Conservation (phyloP, 2,888 invertebrate species). For the Reticulitermes lucifugus region DNA sequence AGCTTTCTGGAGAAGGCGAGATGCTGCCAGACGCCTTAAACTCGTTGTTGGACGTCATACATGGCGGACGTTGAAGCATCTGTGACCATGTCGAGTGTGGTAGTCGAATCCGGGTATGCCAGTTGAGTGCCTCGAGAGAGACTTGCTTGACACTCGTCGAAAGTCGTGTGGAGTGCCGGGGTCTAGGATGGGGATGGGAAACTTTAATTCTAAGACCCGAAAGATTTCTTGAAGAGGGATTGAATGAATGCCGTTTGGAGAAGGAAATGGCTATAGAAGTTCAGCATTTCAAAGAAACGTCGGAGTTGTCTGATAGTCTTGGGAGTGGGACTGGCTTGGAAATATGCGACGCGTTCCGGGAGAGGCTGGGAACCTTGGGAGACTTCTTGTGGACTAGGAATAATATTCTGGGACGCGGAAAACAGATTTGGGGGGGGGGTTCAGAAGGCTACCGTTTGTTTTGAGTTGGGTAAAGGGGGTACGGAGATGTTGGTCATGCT, state of each 20-base stretch:
- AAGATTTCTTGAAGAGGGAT: neutral
- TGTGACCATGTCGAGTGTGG: neutral
- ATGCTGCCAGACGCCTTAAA: neutral
- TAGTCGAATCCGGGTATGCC: neutral
- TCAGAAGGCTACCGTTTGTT: too few relatives aligned
- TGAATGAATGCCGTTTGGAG: neutral
- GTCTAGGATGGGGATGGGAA: neutral
- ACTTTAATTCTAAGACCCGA: neutral
- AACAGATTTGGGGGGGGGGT: constrained; percentile 57
- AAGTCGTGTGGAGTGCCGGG: neutral
- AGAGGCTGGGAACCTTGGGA: neutral
- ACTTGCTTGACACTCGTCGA: neutral
- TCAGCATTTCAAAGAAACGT: neutral
- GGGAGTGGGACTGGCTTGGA: neutral
- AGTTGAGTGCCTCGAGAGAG: neutral
- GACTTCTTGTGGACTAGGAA: neutral
- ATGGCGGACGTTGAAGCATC: neutral
- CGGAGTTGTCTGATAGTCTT: neutral
- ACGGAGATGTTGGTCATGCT: too few relatives aligned
- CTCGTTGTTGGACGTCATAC: neutral
- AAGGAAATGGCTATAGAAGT: neutral
- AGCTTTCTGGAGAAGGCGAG: neutral
- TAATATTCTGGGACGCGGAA: constrained; percentile 46
- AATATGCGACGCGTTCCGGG: neutral
- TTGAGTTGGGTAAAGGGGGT: too few relatives aligned